Conservation (phyloP, 2,113 vertebrate species). For the Oreochromis aureus region DNA sequence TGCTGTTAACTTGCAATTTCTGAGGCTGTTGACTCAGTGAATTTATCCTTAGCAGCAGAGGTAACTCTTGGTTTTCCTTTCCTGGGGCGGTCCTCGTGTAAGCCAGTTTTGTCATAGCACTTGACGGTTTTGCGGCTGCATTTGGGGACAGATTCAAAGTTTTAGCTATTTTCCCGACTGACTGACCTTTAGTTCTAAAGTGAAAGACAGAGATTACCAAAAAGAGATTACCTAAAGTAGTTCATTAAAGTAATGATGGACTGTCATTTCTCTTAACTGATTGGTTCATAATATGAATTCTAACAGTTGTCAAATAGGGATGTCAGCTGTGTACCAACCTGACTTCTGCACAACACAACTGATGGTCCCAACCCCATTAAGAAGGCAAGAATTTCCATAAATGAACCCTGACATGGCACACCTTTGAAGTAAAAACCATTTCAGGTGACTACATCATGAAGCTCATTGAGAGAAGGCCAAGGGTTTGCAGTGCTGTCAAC, state of each 20-base stretch:
- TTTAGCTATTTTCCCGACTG: background rate
- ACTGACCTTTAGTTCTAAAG: background rate
- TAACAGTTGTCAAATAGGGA: no score
- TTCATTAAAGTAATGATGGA: background rate
- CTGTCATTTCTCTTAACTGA: no score
- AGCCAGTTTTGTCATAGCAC: background rate
- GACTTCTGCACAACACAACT: no score
- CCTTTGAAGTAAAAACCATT: no score
- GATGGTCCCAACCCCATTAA: no score
- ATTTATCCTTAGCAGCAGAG: background rate
- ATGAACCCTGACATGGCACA: no score
- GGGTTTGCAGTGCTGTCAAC: no score
- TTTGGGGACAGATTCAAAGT: background rate
- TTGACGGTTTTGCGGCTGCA: rapidly evolving
- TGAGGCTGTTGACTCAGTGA: background rate
- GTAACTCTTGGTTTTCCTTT: background rate
- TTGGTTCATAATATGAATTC: no score
- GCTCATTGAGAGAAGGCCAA: no score
- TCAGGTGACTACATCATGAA: no score
- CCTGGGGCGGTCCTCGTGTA: background rate
- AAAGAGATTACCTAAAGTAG: background rate
- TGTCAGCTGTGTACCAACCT: no score
- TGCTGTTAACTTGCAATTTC: background rate
- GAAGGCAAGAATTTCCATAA: no score
- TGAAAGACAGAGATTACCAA: background rate